Conservation (phyloP, 2,113 vertebrate species). For the Vimba vimba region DNA sequence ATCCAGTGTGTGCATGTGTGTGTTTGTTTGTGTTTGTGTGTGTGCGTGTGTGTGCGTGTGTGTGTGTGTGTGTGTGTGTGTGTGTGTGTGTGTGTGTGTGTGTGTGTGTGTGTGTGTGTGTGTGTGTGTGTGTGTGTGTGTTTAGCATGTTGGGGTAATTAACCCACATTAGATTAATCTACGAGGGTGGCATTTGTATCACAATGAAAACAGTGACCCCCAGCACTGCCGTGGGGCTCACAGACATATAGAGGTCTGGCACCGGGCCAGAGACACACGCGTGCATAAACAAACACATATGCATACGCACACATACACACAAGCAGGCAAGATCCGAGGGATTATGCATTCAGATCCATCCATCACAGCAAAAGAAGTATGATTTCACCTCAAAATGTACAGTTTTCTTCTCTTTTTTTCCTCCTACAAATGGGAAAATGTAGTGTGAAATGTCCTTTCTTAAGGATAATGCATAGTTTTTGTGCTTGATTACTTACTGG, state of each 20-base stretch:
- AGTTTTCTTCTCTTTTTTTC: not conserved
- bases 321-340: not conserved
- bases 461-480: not conserved
- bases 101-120: not conserved
- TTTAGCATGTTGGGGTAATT: constrained; percentile 46
- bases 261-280: constrained; percentile 19
- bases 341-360: not conserved
- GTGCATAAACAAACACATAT: constrained; percentile 15
- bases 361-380: not conserved
- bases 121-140: constrained; percentile 19
- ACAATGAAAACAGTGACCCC: constrained; percentile 50
- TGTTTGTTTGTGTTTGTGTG: too few relatives aligned
- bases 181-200: constrained; percentile 50
- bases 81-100: not conserved
- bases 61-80: constrained; percentile 30
- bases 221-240: constrained; percentile 44
- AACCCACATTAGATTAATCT: constrained; percentile 54
- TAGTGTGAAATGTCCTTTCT: not conserved
- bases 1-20: not conserved
- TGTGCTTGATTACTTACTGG: not conserved
- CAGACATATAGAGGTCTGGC: constrained; percentile 39
- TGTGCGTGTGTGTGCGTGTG: constrained; percentile 24
- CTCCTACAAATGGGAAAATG: not conserved
- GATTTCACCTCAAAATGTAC: constrained; percentile 3
- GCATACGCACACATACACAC: constrained; percentile 27